Base-by-base conservation (phyloP, 2,797 vertebrate genomes). In the Fistularia commersonii region DNA sequence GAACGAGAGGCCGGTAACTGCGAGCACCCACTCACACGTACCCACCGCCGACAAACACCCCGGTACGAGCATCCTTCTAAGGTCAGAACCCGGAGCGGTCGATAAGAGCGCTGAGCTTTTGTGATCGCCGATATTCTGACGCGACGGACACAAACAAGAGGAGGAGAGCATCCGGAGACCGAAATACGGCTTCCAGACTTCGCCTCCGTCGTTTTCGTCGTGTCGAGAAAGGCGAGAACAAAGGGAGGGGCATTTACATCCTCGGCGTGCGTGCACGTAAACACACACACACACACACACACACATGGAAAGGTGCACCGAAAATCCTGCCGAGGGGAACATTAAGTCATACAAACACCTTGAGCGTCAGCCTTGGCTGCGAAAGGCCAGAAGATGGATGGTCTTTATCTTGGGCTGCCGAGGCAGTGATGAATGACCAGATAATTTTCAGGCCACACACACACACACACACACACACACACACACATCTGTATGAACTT, bases 321-420 rank as follows among this genome's bases (percentile, higher is more conserved):
- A 69, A 52, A 70, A 84, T 72, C 72, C 73, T 72, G 72, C 64
- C 55, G 80, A 79, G 74, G 71, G 61, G 73, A 84, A 83, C 85
- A 90, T 91, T 89, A 90, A 90, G 87, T 86, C 85, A 86, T 86
- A 88, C 83, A 85, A 90, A 89, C 83, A 89, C 85, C 87, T 88
- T 91, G 84, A 87, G 84, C 87, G 87, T 85, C 88, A 90, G 85
- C 83, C 83, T 81, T 90, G 87, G 82, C 70, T 79, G 68, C 65
- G 72, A 80, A 72, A 79, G 73, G 64, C 8, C 59, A 48, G 59
- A 61, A 82, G 86, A 86, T 85, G 79, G 82, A 86, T 90, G 73
- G 64, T 81, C 67, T 79, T 69, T 56, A 66, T 79, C 74, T 63
- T 46, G 61, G 51, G 79, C 73, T 70, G 78, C 79, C 80, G 75